Evolutionary conservation across 2,888 invertebrate species (phyloP), one percentile per base, ranked within the genome.

Genomic region (Drosophila ustulata): DNA sequence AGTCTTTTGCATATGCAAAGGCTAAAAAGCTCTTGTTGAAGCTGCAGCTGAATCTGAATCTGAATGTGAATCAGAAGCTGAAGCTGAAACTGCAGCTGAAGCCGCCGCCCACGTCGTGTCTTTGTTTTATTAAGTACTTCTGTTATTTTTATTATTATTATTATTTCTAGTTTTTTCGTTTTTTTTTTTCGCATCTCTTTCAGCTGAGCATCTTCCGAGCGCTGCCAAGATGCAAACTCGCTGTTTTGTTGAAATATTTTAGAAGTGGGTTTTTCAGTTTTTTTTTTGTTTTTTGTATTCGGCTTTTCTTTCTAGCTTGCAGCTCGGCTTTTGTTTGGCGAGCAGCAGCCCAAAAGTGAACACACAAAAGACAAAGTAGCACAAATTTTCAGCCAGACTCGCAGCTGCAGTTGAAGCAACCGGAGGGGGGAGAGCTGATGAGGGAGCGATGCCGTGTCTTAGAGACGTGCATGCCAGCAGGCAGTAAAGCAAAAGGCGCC

Each of bases 321-420:
- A 53, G n/a, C 43, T 52, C 66, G 66, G 58, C 75, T 77, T 84
- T 73, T 77, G 69, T 67, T 78, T 78, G 66, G 73, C 56, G 59
- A 76, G 78, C 68, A 68, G 64, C 69, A 70, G 66, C 71, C 62
- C 58, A 78, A 73, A 79, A 81, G 75, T 85, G 78, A 82, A 80
- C 83, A 88, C 47, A 75, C 85, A 87, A 85, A 89, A 87, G 88
- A 89, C 88, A 85, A 85, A 89, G 89, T 89, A 81, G 85, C 87
- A 79, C 89, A 85, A 89, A 89, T 89, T 89, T 77, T 64, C 76
- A 79, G 62, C 51, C 66, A 65, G 52, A 50, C 47, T 57, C 46
- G 50, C 43, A 62, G 62, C 51, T 66, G 59, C 41, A 64, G 37
- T 28, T n/a, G 41, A 26, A 32, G 46, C 28, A 3, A 30, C 18